A percentile compares a stretch with the other conserved stretches of the same genome.
phyloP scores from a whole-genome alignment of 2,113 vertebrate species.

The Dasyprocta punctata region DNA sequence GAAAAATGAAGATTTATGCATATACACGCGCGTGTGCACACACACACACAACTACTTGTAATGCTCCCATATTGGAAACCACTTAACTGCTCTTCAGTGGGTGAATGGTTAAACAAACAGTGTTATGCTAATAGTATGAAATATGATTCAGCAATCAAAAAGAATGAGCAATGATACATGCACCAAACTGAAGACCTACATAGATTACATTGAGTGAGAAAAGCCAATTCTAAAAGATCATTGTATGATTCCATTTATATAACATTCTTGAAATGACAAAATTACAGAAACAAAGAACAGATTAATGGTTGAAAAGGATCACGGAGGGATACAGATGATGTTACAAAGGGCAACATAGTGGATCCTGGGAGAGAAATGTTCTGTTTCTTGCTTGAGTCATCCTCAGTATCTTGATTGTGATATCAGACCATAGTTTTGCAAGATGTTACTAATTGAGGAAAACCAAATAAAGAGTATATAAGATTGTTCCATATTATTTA shows the following conservation, averaged over 20 bases:
- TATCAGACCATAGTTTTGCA: not conserved
- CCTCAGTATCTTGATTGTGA: not conserved
- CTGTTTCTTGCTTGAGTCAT: not conserved
- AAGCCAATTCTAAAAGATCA: not conserved
- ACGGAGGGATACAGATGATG: not conserved
- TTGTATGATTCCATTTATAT: not conserved
- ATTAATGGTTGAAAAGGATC: not conserved
- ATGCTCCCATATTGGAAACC: not conserved
- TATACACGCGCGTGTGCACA: not conserved
- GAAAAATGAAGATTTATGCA: not conserved
- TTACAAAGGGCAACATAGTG: not conserved
- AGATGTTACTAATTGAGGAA: not conserved
- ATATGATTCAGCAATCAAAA: not conserved
- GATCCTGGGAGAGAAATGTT: not conserved
- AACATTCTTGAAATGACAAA: conserved; percentile 19
- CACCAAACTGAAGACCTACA: not conserved
- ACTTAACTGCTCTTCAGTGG: not conserved
- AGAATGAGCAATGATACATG: not conserved
- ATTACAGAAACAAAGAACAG: not conserved
- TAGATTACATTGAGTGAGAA: not conserved
- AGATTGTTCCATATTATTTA: not conserved
- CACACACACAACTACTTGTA: not conserved
- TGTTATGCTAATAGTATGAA: not conserved
- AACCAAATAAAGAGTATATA: not conserved
- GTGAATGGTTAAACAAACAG: conserved; percentile 1